These are phyloP conservation scores for Euzophera pinguis DNA, from an alignment of 2,888 invertebrate genomes.

Conservation along the genomic window DNA sequence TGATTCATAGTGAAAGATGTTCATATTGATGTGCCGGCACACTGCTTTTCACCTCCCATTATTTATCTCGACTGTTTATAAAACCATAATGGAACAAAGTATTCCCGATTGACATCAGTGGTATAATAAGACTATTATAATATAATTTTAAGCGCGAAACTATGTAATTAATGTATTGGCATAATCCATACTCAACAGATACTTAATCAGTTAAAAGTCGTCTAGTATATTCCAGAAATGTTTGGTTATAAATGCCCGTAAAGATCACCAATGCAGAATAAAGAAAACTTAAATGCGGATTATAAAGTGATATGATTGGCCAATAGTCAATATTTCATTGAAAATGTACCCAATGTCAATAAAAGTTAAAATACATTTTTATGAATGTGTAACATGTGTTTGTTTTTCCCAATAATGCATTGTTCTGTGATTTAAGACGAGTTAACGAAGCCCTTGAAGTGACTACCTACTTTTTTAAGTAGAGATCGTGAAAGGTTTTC, in stretches of 20 bases:
- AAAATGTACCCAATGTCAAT: slow-evolving; percentile 58
- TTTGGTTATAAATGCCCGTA: slow-evolving; percentile 26
- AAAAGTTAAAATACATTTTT: slow-evolving; percentile 60
- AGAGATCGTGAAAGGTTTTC: too few relatives aligned
- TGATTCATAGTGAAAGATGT: too few relatives aligned
- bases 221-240: slow-evolving; percentile 14
- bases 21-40: too few relatives aligned
- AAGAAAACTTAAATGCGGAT: slow-evolving; percentile 19
- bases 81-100: slow-evolving; percentile 14
- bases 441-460: too few relatives aligned
- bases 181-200: slow-evolving; percentile 16
- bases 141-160: slow-evolving; percentile 34
- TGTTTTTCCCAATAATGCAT: too few relatives aligned
- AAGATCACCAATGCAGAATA: slow-evolving; percentile 23
- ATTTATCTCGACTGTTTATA: slow-evolving; percentile 28
- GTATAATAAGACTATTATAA: slow-evolving; percentile 27
- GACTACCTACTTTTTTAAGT: too few relatives aligned
- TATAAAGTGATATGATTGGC: slow-evolving; percentile 39
- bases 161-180: slow-evolving; percentile 23
- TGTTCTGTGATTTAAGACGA: too few relatives aligned
- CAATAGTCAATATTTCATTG: slow-evolving; percentile 37
- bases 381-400: slow-evolving; percentile 40
- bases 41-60: too few relatives aligned
- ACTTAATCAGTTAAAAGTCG: slow-evolving; percentile 16
- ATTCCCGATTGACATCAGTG: slow-evolving; percentile 23